Conservation (phyloP, 2,888 invertebrate species). For the Furcula furcula region DNA sequence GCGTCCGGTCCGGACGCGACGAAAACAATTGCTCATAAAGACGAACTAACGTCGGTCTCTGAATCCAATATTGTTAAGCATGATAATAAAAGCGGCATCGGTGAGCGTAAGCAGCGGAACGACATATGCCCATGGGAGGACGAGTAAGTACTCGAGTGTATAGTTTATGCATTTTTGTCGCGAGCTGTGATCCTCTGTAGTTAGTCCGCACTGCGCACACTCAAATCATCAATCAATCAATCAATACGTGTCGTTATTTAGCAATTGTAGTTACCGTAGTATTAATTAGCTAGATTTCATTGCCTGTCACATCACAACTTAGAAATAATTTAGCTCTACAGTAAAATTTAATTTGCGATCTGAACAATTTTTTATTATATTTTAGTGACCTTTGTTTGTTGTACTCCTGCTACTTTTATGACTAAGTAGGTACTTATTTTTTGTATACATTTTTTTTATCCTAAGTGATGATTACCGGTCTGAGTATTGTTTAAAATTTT, state of each 20-base stretch:
- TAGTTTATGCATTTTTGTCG: slow-evolving; percentile 36
- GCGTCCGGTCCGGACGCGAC: slow-evolving; percentile 58
- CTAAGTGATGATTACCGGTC: no score
- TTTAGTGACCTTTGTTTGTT: neutral
- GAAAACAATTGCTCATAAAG: slow-evolving; percentile 65
- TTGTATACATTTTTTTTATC: no score
- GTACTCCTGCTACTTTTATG: no score
- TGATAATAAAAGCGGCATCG: slow-evolving; percentile 61
- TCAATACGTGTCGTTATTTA: no score
- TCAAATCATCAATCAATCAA: no score
- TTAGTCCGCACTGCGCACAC: neutral
- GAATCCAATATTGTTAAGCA: slow-evolving; percentile 72
- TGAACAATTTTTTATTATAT: neutral
- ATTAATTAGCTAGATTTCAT: neutral
- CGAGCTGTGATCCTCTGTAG: neutral
- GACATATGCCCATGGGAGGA: slow-evolving; percentile 98
- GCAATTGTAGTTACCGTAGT: neutral
- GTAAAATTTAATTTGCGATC: neutral
- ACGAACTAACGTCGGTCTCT: slow-evolving; percentile 66
- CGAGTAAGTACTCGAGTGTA: slow-evolving; percentile 87
- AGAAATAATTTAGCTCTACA: neutral
- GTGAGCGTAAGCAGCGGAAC: slow-evolving; percentile 82
- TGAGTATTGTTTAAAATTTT: slow-evolving; percentile 22
- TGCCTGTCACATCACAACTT: neutral
- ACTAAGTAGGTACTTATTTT: no score